phyloP scores from a whole-genome alignment of 2,797 vertebrate genomes.

The Oreochromis grahami region DNA sequence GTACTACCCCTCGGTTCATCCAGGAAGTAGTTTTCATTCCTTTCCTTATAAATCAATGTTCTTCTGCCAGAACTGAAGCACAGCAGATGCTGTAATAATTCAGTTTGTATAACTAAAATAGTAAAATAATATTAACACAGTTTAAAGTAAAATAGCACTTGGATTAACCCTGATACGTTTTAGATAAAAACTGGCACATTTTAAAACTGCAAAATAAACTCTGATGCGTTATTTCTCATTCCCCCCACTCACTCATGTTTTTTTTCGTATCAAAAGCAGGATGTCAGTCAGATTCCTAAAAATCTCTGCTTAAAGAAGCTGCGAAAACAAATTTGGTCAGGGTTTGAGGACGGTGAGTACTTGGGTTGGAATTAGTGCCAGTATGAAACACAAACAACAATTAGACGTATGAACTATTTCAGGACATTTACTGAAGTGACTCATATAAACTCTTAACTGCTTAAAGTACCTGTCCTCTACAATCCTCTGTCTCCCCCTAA shows the following conservation, averaged over 20 bases:
- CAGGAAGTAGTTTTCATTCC: not conserved
- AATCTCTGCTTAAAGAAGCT: not conserved
- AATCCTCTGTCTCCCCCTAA: not conserved
- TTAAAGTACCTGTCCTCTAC: not conserved
- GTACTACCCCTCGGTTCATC: not conserved
- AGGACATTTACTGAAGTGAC: not conserved
- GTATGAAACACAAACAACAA: not conserved
- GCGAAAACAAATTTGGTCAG: not conserved
- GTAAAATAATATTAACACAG: not conserved
- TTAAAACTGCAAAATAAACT: not conserved
- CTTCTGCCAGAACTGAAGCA: not conserved
- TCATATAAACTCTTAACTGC: not conserved
- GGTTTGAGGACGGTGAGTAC: not conserved
- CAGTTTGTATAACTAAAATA: not conserved
- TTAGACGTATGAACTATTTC: not conserved
- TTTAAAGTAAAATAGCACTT: not conserved
- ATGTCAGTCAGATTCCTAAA: not conserved
- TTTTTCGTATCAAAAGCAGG: not conserved
- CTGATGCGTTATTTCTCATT: not conserved
- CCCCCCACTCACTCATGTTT: not conserved
- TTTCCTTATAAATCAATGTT: not conserved
- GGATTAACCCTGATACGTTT: not conserved
- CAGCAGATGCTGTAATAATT: not conserved
- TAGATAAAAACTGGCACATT: not conserved
- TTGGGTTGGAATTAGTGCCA: not conserved